A percentile compares a stretch with the other conserved stretches of the same genome.
These are phyloP conservation scores for Silurus aristotelis DNA, from an alignment of 2,797 vertebrate species.

Conservation along the genomic window DNA sequence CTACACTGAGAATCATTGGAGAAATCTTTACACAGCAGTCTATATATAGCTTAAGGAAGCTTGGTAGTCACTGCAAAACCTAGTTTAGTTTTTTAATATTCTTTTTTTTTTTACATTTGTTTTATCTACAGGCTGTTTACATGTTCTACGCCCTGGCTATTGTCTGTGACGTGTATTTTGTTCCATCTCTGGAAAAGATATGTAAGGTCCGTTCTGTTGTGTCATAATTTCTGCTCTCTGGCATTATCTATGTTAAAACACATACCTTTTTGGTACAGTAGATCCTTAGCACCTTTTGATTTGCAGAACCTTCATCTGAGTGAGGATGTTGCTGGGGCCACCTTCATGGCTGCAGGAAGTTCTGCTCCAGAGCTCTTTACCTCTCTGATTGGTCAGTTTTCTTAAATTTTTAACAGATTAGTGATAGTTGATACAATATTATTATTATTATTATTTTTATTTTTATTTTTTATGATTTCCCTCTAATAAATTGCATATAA, in stretches of 20 bases:
- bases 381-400: conserved; percentile 78
- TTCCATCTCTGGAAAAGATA: conserved; percentile 80
- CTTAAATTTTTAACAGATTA: not conserved
- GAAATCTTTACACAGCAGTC: no score
- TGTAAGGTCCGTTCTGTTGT: conserved; percentile 70
- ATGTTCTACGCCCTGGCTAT: conserved; percentile 81
- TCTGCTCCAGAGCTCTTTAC: conserved; percentile 84
- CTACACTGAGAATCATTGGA: no score
- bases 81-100: not conserved
- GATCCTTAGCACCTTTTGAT: not conserved
- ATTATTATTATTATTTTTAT: not conserved
- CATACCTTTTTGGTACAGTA: not conserved
- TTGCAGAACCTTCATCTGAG: conserved; percentile 77
- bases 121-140: conserved; percentile 73
- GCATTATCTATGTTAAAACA: not conserved
- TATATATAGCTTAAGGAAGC: not conserved
- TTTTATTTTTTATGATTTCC: not conserved
- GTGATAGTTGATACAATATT: no score
- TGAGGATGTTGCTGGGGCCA: conserved; percentile 83
- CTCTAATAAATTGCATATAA: not conserved
- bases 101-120: no score
- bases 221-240: not conserved
- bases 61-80: not conserved
- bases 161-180: conserved; percentile 82
- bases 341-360: conserved; percentile 84